Evolutionary conservation across 2,888 invertebrate species (phyloP), one percentile per base, ranked within the genome.

Genomic region (Serrognathus titanus): DNA sequence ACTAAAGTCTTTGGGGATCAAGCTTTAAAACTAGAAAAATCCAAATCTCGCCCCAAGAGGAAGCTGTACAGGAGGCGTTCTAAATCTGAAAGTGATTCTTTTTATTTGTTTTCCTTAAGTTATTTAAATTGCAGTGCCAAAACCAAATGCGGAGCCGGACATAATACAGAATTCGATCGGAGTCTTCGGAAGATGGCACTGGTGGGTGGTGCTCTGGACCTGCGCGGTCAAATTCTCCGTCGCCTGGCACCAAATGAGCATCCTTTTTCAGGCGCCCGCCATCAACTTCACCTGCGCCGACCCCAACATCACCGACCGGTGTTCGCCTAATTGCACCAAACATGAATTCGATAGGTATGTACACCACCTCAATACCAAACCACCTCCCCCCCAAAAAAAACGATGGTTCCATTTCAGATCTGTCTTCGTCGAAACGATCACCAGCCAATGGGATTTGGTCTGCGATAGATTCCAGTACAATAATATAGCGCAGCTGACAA

Each of bases 211-310:
- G 63, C 76, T 84, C 48, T 81, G 86, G 0, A 83, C 89, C 39
- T 86, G 88, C 61, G 78, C 89, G 8, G 83, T 87, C 52, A 90
- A 90, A 75, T 88, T 90, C 69, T 89, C 90, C 0, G 87, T 89
- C 0, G 90, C 89, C 0, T 91, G 90, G 89, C 89, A 90, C 71
- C 89, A 90, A 68, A 81, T 90, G 72, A 88, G 85, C 60, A 89
- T 90, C 59, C 86, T 90, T 57, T 90, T 91, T 69, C 81, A 90
- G 60, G 88, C 89, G 5, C 89, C 90, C 0, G 85, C 85, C 0
- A 82, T 83, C 52, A 77, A 81, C 12, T 84, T 81, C 66, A 80
- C 79, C 13, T 71, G 78, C 66, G 59, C 58, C 3, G 66, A 75
- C 52, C 49, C 39, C 37, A 76, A 73, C 50, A 59, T 70, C 11